Conservation (phyloP, 2,888 invertebrate genomes). For the Caenorhabditis doughertyi region DNA sequence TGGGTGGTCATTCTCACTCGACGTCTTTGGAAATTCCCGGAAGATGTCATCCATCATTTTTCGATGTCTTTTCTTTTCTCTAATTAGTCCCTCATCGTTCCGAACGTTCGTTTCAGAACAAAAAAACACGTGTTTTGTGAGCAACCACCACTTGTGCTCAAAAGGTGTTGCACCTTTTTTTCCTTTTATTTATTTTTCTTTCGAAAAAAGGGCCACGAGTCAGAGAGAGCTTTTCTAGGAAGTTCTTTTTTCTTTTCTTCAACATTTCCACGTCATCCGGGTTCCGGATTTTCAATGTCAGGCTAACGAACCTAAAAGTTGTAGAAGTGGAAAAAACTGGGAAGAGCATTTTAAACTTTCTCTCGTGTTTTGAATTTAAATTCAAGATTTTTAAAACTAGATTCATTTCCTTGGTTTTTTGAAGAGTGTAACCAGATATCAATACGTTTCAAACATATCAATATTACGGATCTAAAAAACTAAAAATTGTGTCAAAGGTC, state of each 20-base stretch:
- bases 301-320: slow-evolving; percentile 36
- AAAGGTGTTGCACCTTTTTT: slow-evolving; percentile 37
- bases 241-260: slow-evolving; percentile 5
- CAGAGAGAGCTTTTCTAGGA: background rate
- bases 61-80: background rate
- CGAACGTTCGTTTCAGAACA: slow-evolving; percentile 6
- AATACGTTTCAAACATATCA: background rate
- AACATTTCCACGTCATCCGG: slow-evolving; percentile 16
- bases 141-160: background rate
- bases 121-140: slow-evolving; percentile 16
- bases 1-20: background rate
- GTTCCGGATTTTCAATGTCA: slow-evolving; percentile 36
- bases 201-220: background rate
- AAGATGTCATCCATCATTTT: slow-evolving; percentile 28
- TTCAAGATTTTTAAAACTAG: background rate
- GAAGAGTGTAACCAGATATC: background rate
- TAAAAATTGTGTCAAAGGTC: background rate
- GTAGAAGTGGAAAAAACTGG: slow-evolving; percentile 5
- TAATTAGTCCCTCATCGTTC: slow-evolving; percentile 45
- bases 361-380: slow-evolving; percentile 14
- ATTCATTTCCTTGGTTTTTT: background rate
- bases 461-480: slow-evolving; percentile 1
- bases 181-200: background rate
- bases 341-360: slow-evolving; percentile 14
- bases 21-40: background rate